A percentile compares a stretch with the other conserved stretches of the same genome.
Evolutionary conservation across 2,888 invertebrate species (phyloP).

Genomic region (Coecobrya sp.): DNA sequence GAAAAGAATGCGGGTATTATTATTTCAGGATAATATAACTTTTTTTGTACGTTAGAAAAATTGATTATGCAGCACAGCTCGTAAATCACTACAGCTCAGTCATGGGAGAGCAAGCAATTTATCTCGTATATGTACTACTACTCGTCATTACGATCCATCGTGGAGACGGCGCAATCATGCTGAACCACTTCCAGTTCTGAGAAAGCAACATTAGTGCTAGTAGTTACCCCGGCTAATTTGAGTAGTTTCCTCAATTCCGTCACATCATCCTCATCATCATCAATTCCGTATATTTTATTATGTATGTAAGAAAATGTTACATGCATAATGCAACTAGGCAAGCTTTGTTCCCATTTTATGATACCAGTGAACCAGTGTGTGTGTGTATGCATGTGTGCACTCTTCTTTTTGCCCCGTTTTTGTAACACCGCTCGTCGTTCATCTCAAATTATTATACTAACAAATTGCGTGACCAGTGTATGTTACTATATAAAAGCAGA

Average conservation of each 20-base stretch:
- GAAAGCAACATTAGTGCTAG: slow-evolving; percentile 62
- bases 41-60: slow-evolving; percentile 69
- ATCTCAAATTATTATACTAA: slow-evolving; percentile 50
- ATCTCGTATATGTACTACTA: slow-evolving; percentile 63
- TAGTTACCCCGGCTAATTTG: slow-evolving; percentile 71
- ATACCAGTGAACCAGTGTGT: neutral
- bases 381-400: neutral
- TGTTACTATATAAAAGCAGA: neutral
- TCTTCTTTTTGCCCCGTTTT: neutral
- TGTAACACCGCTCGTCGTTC: slow-evolving; percentile 41
- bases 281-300: neutral
- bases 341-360: slow-evolving; percentile 7
- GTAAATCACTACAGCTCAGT: slow-evolving; percentile 73
- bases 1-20: neutral
- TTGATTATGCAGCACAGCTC: slow-evolving; percentile 75
- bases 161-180: slow-evolving; percentile 75
- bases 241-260: slow-evolving; percentile 77
- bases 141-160: slow-evolving; percentile 68
- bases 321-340: slow-evolving; percentile 12
- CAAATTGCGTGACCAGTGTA: slow-evolving; percentile 26
- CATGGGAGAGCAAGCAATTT: slow-evolving; percentile 62
- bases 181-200: slow-evolving; percentile 42
- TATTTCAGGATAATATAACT: slow-evolving; percentile 61
- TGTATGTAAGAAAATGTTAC: slow-evolving; percentile 8
- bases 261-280: slow-evolving; percentile 55